Base-by-base conservation (phyloP, 2,888 invertebrate genomes). In the Cryptocheilus praepositus region DNA sequence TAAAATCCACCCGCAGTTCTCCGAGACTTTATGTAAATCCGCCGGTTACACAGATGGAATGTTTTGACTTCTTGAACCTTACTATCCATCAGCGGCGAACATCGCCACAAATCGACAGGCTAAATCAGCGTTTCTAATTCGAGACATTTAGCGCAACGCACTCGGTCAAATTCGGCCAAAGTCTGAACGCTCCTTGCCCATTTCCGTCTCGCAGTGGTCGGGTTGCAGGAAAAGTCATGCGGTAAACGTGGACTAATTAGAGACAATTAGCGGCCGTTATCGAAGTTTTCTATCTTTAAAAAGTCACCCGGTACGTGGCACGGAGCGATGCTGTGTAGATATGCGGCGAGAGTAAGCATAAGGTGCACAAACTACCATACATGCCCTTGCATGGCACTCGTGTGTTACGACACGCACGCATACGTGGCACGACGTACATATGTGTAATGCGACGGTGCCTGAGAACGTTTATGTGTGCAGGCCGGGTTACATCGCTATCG, bases 341-440 rank as follows among this genome's bases (percentile, higher is more conserved):
- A 79, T 53, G 80, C 68, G 69, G 60, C 71, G 61, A 73, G 71
- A 73, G 75, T 53, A 79, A 76, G 79, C 72, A 74, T 74, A 79
- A 79, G 81, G 79, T 81, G 79, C 81, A 75, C 71, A 67, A 78
- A 74, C 74, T 70, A 75, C 66, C 71, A 66, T 78, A 71, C 76
- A 76, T 76, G 81, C 79, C 76, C 81, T 79, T 76, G 81, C 79
- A 71, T 62, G 78, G 78, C 70, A 61, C 66, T 65, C 67, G 53
- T 25, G 68, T 67, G 64, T 78, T 74, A 74, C 81, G 79, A 76
- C 76, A 76, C 70, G 61, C 57, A 43, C 61, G 60, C 57, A 44
- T 61, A 52, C 52, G 18, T 11, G 16, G 43, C 49, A 22, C 51
- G 22, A 51, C 53, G 25, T 25, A 21, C 45, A 7, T 57, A 21